A percentile compares a stretch with the other conserved stretches of the same genome.
Conservation (phyloP, 2,888 invertebrate species). For the Auanema sp. region DNA sequence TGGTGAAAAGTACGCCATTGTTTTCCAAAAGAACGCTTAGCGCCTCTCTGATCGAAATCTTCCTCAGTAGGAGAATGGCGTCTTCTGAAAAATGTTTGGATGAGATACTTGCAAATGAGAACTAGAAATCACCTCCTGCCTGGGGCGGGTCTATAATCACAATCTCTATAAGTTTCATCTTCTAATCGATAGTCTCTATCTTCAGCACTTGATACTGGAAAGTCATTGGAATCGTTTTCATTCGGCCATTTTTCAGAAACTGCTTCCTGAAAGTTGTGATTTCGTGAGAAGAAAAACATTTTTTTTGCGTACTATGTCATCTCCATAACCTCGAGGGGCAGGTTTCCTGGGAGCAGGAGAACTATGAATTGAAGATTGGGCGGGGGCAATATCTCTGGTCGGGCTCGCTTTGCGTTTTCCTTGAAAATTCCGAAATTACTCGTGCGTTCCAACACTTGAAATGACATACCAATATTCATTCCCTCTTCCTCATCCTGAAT, state of each 20-base stretch:
- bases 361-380: too few relatives aligned
- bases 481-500: constrained; percentile 57
- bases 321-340: constrained; percentile 19
- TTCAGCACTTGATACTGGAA: constrained; percentile 2
- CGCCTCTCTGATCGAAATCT: constrained; percentile 21
- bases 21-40: constrained; percentile 11
- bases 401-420: too few relatives aligned
- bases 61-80: constrained; percentile 30
- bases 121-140: constrained; percentile 13
- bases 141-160: constrained; percentile 19
- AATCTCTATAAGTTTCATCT: constrained; percentile 23
- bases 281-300: not conserved
- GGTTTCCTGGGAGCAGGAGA: constrained; percentile 9
- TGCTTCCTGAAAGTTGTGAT: constrained; percentile 17
- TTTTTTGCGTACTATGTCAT: constrained; percentile 11
- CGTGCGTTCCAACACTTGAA: not conserved
- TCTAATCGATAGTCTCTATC: constrained; percentile 22
- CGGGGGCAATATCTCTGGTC: too few relatives aligned
- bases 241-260: not conserved
- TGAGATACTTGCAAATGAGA: not conserved
- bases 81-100: constrained; percentile 24
- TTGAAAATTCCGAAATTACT: too few relatives aligned
- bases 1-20: constrained; percentile 25
- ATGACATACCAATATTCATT: not conserved
- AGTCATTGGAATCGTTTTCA: constrained; percentile 5